Evolutionary conservation across 1,140 invertebrate genomes (phyloP).

Genomic region (Eulimnadia texana): DNA sequence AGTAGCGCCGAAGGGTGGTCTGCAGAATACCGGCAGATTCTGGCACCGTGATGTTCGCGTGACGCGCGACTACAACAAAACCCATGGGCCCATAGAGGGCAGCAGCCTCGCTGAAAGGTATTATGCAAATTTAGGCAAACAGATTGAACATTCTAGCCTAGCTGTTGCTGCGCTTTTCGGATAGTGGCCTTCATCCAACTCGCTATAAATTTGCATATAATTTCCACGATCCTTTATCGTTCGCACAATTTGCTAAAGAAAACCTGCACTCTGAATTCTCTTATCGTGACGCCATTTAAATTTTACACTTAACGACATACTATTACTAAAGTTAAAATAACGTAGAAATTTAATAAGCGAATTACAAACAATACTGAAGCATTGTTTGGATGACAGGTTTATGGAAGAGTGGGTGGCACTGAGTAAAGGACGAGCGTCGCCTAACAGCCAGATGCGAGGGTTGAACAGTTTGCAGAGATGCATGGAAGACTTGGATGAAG

Average conservation of each 20-base stretch:
- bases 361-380: too few relatives aligned
- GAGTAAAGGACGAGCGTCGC: not conserved
- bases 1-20: conserved; percentile 63
- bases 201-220: too few relatives aligned
- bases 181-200: too few relatives aligned
- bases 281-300: too few relatives aligned
- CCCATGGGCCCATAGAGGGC: conserved; percentile 19
- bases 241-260: too few relatives aligned
- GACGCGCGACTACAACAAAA: conserved; percentile 42
- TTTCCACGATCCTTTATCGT: too few relatives aligned
- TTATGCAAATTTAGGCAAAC: not conserved
- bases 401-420: not conserved
- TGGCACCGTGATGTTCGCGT: conserved; percentile 65
- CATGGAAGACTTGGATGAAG: conserved; percentile 4
- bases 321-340: too few relatives aligned
- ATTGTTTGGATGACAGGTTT: too few relatives aligned
- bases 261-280: too few relatives aligned
- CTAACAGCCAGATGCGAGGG: not conserved
- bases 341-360: too few relatives aligned
- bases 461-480: conserved; percentile 1
- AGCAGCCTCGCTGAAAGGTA: conserved; percentile 6
- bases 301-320: too few relatives aligned
- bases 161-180: too few relatives aligned
- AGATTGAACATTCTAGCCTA: not conserved
- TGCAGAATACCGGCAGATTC: conserved; percentile 53